Evolutionary conservation across 2,888 invertebrate species (phyloP).

Genomic region (Bibio marci): DNA sequence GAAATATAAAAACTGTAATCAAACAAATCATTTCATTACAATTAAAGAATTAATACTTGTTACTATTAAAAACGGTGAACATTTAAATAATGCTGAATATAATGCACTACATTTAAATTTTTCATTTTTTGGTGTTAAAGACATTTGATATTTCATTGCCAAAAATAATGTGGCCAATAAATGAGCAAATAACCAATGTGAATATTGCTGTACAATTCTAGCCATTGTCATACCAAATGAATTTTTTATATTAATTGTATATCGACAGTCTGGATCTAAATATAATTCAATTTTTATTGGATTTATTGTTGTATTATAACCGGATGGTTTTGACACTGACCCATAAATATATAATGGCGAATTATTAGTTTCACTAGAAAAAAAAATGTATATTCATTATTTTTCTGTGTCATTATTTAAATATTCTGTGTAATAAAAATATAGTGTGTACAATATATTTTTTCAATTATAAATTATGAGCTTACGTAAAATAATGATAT

Average conservation of each 20-base stretch:
- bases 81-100: slow-evolving; percentile 39
- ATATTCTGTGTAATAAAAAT: slow-evolving; percentile 21
- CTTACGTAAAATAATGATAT: slow-evolving; percentile 42
- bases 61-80: slow-evolving; percentile 29
- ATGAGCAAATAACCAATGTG: slow-evolving; percentile 45
- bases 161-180: slow-evolving; percentile 45
- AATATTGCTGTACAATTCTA: slow-evolving; percentile 48
- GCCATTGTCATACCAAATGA: slow-evolving; percentile 41
- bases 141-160: slow-evolving; percentile 36
- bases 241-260: slow-evolving; percentile 32
- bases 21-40: neutral
- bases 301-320: slow-evolving; percentile 24
- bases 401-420: neutral
- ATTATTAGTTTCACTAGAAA: slow-evolving; percentile 16
- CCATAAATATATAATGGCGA: slow-evolving; percentile 40
- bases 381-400: neutral
- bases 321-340: slow-evolving; percentile 34
- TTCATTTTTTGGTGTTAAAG: slow-evolving; percentile 19
- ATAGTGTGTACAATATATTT: slow-evolving; percentile 4
- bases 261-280: slow-evolving; percentile 55
- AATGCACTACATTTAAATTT: slow-evolving; percentile 31
- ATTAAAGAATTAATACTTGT: slow-evolving; percentile 15
- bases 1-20: neutral
- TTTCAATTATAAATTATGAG: slow-evolving; percentile 9
- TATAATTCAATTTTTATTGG: slow-evolving; percentile 39